phyloP scores from a whole-genome alignment of 2,888 invertebrate species.

The Habrosyne pyritoides region DNA sequence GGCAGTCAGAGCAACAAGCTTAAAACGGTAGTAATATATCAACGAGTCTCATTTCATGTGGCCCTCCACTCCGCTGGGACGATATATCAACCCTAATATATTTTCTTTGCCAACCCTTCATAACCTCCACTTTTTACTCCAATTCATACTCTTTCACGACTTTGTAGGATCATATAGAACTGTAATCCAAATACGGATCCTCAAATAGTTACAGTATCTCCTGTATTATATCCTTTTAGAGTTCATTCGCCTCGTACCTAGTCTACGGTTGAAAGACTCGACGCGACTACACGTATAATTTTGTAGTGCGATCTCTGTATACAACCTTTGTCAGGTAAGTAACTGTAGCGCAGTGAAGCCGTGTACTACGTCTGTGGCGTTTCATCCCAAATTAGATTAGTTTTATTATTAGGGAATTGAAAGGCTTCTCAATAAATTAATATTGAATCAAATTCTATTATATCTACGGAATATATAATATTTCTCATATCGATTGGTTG shows the following conservation, averaged over 20 bases:
- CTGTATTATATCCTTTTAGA: background rate
- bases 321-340: too few species aligned
- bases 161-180: background rate
- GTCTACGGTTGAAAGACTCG: background rate
- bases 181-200: background rate
- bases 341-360: too few species aligned
- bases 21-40: constrained; percentile 56
- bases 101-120: constrained; percentile 63
- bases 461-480: too few species aligned
- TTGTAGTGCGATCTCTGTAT: background rate
- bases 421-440: too few species aligned
- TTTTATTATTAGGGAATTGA: too few species aligned
- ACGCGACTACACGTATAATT: background rate
- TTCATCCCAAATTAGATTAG: too few species aligned
- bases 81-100: constrained; percentile 71
- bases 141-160: constrained; percentile 23
- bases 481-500: too few species aligned
- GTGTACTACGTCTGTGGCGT: too few species aligned
- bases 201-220: background rate
- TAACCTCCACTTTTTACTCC: constrained; percentile 50
- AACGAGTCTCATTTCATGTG: constrained; percentile 56
- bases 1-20: constrained; percentile 16
- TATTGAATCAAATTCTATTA: too few species aligned
- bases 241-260: background rate
- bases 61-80: constrained; percentile 51